Conservation (phyloP, 2,888 invertebrate genomes). For the Drosophila yooni region DNA sequence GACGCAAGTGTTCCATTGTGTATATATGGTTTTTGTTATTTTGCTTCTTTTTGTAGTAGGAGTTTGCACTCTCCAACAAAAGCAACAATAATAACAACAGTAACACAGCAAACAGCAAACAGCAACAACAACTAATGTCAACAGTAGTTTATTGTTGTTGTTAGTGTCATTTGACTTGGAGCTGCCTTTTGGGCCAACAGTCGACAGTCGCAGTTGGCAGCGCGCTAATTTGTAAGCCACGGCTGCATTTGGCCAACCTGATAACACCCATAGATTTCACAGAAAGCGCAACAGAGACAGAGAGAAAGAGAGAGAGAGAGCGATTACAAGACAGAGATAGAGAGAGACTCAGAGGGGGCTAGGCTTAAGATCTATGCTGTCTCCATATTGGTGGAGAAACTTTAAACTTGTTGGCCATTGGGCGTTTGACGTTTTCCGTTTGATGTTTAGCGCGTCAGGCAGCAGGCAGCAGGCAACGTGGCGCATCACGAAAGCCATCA, state of each 20-base stretch:
- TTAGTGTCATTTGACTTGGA: slow-evolving; percentile 79
- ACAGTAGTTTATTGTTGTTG: slow-evolving; percentile 80
- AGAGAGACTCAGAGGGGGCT: slow-evolving; percentile 8
- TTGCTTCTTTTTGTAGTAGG: slow-evolving; percentile 41
- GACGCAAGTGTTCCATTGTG: slow-evolving; percentile 78
- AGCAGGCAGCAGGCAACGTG: slow-evolving; percentile 21
- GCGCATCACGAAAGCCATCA: slow-evolving; percentile 76
- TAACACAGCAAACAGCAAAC: slow-evolving; percentile 59
- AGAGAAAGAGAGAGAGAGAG: slow-evolving; percentile 8
- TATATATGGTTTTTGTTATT: slow-evolving; percentile 25
- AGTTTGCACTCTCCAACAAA: slow-evolving; percentile 48
- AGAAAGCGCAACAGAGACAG: slow-evolving; percentile 3
- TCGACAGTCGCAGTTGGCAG: slow-evolving; percentile 75
- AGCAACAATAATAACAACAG: slow-evolving; percentile 30
- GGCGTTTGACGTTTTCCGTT: slow-evolving; percentile 73
- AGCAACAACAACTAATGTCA: slow-evolving; percentile 70
- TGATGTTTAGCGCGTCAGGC: slow-evolving; percentile 64
- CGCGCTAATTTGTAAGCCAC: slow-evolving; percentile 79
- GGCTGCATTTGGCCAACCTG: slow-evolving; percentile 70
- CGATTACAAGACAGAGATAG: not conserved
- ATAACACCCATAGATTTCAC: slow-evolving; percentile 65
- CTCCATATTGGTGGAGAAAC: slow-evolving; percentile 75
- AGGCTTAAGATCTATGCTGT: slow-evolving; percentile 45
- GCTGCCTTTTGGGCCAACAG: slow-evolving; percentile 69
- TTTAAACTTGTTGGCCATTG: slow-evolving; percentile 65